phyloP scores from a whole-genome alignment of 2,113 vertebrate species.

The human region DNA sequence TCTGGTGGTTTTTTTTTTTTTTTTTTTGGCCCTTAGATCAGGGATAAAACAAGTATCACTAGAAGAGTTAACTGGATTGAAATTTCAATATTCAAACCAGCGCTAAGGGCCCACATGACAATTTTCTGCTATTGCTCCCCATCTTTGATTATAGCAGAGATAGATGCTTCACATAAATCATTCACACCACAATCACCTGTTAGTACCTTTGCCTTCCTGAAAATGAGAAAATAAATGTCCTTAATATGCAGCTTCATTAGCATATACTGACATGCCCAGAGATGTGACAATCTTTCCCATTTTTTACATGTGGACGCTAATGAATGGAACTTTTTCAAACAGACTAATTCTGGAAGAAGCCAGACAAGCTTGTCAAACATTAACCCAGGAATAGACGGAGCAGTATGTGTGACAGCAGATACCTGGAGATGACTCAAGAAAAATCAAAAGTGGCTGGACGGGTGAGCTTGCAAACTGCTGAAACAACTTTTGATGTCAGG shows the following conservation, averaged over 20 bases:
- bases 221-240: conserved; percentile 61
- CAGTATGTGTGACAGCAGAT: neutral
- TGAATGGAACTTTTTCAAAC: neutral
- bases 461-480: neutral
- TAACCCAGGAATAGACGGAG: neutral
- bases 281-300: neutral
- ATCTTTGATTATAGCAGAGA: conserved; percentile 38
- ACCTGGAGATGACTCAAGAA: neutral
- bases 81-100: conserved; percentile 47
- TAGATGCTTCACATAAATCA: conserved; percentile 40
- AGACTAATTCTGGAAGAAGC: neutral
- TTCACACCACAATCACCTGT: conserved; percentile 74
- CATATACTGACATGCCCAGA: neutral
- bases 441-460: neutral
- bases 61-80: conserved; percentile 37
- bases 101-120: conserved; percentile 68
- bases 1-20: neutral
- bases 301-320: conserved; percentile 15
- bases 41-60: conserved; percentile 40
- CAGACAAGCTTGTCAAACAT: neutral
- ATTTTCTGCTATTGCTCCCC: conserved; percentile 39
- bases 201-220: conserved; percentile 92
- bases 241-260: conserved; percentile 28
- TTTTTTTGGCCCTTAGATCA: neutral
- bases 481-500: neutral